Percentiles rank a stretch among this genome's conserved stretches.
phyloP scores from a whole-genome alignment of 2,113 vertebrate species.

The Meriones unguiculatus region DNA sequence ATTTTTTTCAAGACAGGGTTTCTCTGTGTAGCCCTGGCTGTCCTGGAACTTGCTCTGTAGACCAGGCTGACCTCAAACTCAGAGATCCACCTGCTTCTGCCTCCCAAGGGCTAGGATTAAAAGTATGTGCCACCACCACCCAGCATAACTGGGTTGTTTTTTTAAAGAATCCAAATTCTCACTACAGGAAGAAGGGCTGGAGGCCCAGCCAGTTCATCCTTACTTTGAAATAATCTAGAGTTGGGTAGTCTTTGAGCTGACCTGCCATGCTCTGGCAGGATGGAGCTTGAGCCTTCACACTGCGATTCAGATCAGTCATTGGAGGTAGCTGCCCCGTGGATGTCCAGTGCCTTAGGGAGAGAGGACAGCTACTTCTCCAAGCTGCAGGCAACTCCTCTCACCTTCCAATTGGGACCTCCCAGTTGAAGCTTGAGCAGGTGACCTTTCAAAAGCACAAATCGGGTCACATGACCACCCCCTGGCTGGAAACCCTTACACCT shows the following conservation, averaged over 20 bases:
- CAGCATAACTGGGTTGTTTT: too few relatives aligned
- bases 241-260: rapidly evolving
- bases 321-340: background rate
- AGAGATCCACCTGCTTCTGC: too few relatives aligned
- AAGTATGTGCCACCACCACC: too few relatives aligned
- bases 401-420: background rate
- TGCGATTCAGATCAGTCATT: rapidly evolving
- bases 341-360: background rate
- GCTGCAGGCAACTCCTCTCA: background rate
- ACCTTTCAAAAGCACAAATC: slow-evolving; percentile 41
- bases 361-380: background rate
- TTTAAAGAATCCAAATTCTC: too few relatives aligned
- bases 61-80: too few relatives aligned
- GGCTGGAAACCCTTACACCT: background rate
- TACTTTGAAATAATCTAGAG: background rate
- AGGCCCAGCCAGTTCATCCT: background rate
- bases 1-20: too few relatives aligned
- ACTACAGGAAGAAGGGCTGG: background rate
- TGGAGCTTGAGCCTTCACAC: background rate
- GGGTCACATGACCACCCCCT: background rate
- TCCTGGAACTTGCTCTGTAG: too few relatives aligned
- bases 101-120: too few relatives aligned
- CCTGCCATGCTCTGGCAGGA: too few relatives aligned
- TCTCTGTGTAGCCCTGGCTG: too few relatives aligned
- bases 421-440: background rate